phyloP scores from a whole-genome alignment of 2,797 vertebrate genomes.

The Liparis tanakae region DNA sequence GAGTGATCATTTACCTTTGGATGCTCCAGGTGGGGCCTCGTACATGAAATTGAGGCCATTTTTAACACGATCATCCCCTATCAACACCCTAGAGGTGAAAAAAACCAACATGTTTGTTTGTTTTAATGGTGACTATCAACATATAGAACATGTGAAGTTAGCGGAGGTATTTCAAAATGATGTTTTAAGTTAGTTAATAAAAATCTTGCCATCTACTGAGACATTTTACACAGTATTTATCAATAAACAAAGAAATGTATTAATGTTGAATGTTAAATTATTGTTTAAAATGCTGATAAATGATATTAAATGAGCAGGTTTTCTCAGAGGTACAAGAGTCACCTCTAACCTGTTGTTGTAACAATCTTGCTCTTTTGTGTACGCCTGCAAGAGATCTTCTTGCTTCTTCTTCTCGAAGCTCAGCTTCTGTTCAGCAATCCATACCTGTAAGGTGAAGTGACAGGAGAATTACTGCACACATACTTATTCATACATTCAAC shows the following conservation, averaged over 20 bases:
- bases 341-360: constrained; percentile 93
- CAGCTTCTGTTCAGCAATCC: constrained; percentile 99
- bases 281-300: neutral
- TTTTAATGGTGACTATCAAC: neutral
- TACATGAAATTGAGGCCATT: constrained; percentile 99
- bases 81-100: constrained; percentile 86
- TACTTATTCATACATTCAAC: neutral
- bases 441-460: constrained; percentile 85
- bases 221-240: neutral
- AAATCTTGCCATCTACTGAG: neutral
- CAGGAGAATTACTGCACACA: neutral
- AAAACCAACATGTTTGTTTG: neutral
- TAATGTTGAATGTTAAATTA: too few species aligned
- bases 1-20: constrained; percentile 87
- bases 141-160: constrained; percentile 6
- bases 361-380: constrained; percentile 96
- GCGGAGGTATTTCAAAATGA: neutral
- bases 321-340: neutral
- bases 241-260: neutral
- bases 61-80: constrained; percentile 98
- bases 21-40: constrained; percentile 96
- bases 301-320: neutral
- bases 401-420: constrained; percentile 97
- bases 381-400: constrained; percentile 97
- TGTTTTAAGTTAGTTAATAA: neutral